Evolutionary conservation across 2,113 vertebrate genomes (phyloP), one percentile per base, ranked within the genome.

Genomic region (Orientallactaga bullata): DNA sequence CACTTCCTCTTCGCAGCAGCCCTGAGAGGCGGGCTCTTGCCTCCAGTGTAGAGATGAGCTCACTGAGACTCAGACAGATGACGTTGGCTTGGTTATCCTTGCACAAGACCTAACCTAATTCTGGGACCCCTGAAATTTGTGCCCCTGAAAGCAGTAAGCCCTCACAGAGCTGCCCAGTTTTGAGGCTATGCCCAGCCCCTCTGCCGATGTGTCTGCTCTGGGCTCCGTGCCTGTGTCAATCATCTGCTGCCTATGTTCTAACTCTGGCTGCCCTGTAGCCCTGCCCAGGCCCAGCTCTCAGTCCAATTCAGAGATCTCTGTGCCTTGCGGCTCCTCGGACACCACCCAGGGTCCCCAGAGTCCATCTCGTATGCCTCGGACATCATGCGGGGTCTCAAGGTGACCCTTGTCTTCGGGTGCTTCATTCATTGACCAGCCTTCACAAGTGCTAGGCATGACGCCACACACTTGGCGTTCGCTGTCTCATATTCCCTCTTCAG

Each of bases 121-220:
- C 47, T 72, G 76, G 16, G 42, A 79, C 8, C 21, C 26, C 9
- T 63, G 68, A 66, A 73, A 21, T 18, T 23, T 42, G 55, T 21
- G 60, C 26, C 58, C 69, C 35, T 30, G 39, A 37, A 80, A 73
- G 21, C 26, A 30, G 26, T 0, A 47, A 69, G 35, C 18, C 3
- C 12, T 35, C 35, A 7, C 17, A 8, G 87, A 84, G 37, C 93
- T 93, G 66, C 58, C 80, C 89, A 94, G 61, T 35, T 30, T 72
- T 7, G 28, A 95, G 47, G 66, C 8, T 18, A n/a, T 26, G 15
- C 47, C 60, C 60, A 6, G 1, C 28, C 16, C 51, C 37, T 84
- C 39, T 51, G 30, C 35, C 42, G 55, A 47, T 6, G 30, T 32
- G 5, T 51, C 35, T 47, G 60, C 35, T 78, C 84, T 21, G 26